Percentiles rank a stretch among this genome's conserved stretches.
Conservation (phyloP, 2,888 invertebrate genomes). For the Tenthredo scrophulariae region DNA sequence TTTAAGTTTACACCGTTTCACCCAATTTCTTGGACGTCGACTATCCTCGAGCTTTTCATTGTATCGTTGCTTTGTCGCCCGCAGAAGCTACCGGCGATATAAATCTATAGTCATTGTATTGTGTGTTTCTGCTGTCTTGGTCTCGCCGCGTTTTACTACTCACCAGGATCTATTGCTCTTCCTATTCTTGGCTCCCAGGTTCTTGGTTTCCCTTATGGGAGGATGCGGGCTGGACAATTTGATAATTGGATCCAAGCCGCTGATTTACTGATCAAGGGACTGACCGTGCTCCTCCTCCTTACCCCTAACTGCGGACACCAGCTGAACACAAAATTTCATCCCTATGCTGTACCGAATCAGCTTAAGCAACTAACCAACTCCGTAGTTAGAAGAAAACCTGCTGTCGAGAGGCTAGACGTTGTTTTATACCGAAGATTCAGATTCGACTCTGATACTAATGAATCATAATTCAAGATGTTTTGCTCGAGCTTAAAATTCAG, state of each 20-base stretch:
- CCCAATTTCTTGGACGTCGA: neutral
- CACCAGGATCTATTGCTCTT: constrained; percentile 68
- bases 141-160: constrained; percentile 71
- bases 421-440: constrained; percentile 62
- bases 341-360: constrained; percentile 63
- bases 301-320: constrained; percentile 43
- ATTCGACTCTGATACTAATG: neutral
- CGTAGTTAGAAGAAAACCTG: constrained; percentile 59
- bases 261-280: constrained; percentile 73
- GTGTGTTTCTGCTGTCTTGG: constrained; percentile 39
- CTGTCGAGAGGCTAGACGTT: constrained; percentile 64
- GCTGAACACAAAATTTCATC: constrained; percentile 21
- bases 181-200: constrained; percentile 19
- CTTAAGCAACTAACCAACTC: constrained; percentile 50
- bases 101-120: constrained; percentile 57
- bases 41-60: neutral
- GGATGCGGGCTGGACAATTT: constrained; percentile 71
- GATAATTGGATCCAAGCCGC: constrained; percentile 75
- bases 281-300: constrained; percentile 25
- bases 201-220: neutral
- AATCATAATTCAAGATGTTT: neutral
- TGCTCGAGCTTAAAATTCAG: neutral
- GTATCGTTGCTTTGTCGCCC: neutral
- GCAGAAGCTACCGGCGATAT: neutral
- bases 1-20: neutral